Evolutionary conservation across 2,113 vertebrate genomes (phyloP), one percentile per base, ranked within the genome.

Genomic region (Cyphomyrus plagiostoma): DNA sequence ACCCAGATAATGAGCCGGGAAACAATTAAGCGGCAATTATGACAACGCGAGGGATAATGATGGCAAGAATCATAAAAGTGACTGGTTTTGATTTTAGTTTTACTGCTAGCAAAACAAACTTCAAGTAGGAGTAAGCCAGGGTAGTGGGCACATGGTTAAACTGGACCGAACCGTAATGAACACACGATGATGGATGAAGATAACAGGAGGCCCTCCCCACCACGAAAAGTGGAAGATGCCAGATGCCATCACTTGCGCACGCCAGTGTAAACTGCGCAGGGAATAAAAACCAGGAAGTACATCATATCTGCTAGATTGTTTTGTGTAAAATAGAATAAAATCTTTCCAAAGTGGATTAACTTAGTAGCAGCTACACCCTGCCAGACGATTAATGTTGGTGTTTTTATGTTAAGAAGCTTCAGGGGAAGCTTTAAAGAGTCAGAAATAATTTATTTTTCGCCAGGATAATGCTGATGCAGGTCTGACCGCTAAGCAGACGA

Each of bases 351-450:
- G 52, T 35, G 90, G 92, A 91, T 92, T 90, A 91, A 85, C 88
- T 89, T 88, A 87, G 70, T 39, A 86, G 86, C 87, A 91, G 91
- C 90, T 92, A 93, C 88, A 87, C 84, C 56, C 82, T 77, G 82
- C 84, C 70, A 48, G 45, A 86, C 82, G 10, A 90, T 77, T 90
- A 90, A 90, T 90, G 89, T 66, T 45, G 86, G 88, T 89, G 88
- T 52, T 93, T 93, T 91, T 88, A 87, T 90, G 48, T 86, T 89
- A 88, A 91, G 87, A 89, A 92, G 89, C 90, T 93, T 90, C 86
- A 49, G 86, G 46, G 35, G 74, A 30, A 70, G 62, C n/a, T 30
- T 70, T 70, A 70, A 30, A 70, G 26, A 70, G 62, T 13, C n/a
- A 70, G 74, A 42, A 80, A 39, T 11, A 74, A 45, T 86, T 92